These are phyloP conservation scores for Orthosia cruda DNA, from an alignment of 2,888 invertebrate genomes.

Conservation along the genomic window DNA sequence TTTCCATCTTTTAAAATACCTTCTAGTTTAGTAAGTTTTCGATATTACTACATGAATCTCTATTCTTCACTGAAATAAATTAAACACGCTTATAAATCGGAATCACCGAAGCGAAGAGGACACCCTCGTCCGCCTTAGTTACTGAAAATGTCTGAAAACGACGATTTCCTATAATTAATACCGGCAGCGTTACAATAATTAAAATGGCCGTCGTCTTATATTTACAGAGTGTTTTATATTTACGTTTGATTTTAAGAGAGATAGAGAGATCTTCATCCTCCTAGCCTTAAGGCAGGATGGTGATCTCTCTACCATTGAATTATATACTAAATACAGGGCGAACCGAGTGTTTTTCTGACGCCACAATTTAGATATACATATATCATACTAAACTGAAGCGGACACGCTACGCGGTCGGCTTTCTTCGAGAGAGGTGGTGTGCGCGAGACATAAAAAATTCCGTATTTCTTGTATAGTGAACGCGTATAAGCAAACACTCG, in stretches of 20 bases:
- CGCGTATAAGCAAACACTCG: no score
- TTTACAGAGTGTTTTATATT: constrained; percentile 18
- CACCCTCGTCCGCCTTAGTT: constrained; percentile 33
- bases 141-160: constrained; percentile 50
- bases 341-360: no score
- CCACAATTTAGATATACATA: no score
- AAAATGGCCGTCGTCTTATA: constrained; percentile 44
- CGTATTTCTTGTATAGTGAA: no score
- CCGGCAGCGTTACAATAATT: constrained; percentile 50
- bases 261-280: no score
- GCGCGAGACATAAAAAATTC: no score
- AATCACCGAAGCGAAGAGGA: constrained; percentile 27
- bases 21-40: neutral
- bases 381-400: no score
- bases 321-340: no score
- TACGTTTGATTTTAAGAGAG: neutral
- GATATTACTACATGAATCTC: constrained; percentile 16
- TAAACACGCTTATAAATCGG: constrained; percentile 46
- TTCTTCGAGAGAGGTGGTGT: no score
- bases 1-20: neutral
- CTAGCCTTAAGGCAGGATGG: no score
- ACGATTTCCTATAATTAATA: constrained; percentile 61
- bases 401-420: no score
- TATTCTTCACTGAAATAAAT: constrained; percentile 31
- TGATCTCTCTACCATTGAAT: no score